phyloP scores from a whole-genome alignment of 37 sponge, comb jelly and placozoan genomes.

The Haliclona indistincta region DNA sequence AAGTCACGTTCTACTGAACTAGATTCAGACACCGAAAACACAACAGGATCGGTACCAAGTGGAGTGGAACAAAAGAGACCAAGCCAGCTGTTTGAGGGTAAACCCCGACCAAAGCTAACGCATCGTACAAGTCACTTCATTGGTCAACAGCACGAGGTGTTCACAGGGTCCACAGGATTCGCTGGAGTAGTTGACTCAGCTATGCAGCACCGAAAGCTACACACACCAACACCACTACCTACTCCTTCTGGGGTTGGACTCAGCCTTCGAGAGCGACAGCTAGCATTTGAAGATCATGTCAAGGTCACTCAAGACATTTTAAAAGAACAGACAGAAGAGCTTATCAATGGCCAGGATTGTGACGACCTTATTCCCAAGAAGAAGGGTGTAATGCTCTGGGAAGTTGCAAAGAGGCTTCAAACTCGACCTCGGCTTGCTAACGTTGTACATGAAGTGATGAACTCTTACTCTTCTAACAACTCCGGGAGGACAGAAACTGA shows the following conservation, averaged over 20 bases:
- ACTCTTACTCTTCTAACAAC: no score
- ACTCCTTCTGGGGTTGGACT: background rate
- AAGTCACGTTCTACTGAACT: no score
- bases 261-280: slow-evolving; percentile 21
- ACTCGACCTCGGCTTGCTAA: background rate
- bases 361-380: background rate
- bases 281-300: slow-evolving; percentile 19
- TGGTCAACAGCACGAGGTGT: no score
- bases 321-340: slow-evolving; percentile 38
- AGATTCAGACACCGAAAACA: no score
- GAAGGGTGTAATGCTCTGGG: background rate
- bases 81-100: no score
- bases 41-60: no score
- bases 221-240: slow-evolving; percentile 1
- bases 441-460: background rate
- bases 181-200: background rate
- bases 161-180: no score
- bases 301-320: slow-evolving; percentile 34
- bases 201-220: background rate
- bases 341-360: slow-evolving; percentile 26
- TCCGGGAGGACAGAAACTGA: background rate
- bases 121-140: no score
- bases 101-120: no score
- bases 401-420: background rate
- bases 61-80: no score